Evolutionary conservation across 1,140 invertebrate genomes (phyloP), one percentile per base, ranked within the genome.

Genomic region (Hermetia illucens): DNA sequence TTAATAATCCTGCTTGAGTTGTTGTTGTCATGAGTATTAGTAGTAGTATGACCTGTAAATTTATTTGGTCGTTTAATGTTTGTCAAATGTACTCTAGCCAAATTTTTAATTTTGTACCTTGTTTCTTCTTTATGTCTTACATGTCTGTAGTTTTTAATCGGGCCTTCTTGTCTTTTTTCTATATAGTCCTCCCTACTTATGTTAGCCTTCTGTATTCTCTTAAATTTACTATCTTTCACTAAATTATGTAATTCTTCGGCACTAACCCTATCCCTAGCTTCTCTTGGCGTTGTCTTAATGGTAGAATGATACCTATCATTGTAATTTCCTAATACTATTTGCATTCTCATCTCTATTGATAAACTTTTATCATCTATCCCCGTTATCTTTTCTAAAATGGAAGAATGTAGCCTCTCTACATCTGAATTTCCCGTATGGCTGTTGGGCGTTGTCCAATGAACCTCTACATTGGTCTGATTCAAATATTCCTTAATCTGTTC

Each of bases 41-140:
- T n/a, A n/a, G n/a, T n/a, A n/a, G n/a, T n/a, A n/a, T n/a, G n/a
- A n/a, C n/a, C n/a, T n/a, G n/a, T n/a, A n/a, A n/a, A 36, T 36
- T 36, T 36, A n/a, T 16, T 5, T 10, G 25, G 10, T 39, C 38
- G 8, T 39, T 39, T 39, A 39, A 27, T 32, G 16, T 39, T 39
- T 4, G 12, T 18, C 21, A 20, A 31, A 39, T 19, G 36, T 25
- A 38, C 27, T 20, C 31, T 38, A 5, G 4, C 24, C 32, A 20
- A 39, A n/a, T 4, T 4, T 13, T 31, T 13, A 8, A 18, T 39
- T 21, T 30, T 39, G 18, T 10, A 32, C 8, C 32, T 20, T 8
- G 38, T 18, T 32, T 39, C 4, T 8, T 32, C 38, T 32, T 39
- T 39, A 21, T 39, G 38, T 13, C 27, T 31, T 8, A 39, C 15